Evolutionary conservation across 2,888 invertebrate genomes (phyloP).

Genomic region (Cremastinae sp.): DNA sequence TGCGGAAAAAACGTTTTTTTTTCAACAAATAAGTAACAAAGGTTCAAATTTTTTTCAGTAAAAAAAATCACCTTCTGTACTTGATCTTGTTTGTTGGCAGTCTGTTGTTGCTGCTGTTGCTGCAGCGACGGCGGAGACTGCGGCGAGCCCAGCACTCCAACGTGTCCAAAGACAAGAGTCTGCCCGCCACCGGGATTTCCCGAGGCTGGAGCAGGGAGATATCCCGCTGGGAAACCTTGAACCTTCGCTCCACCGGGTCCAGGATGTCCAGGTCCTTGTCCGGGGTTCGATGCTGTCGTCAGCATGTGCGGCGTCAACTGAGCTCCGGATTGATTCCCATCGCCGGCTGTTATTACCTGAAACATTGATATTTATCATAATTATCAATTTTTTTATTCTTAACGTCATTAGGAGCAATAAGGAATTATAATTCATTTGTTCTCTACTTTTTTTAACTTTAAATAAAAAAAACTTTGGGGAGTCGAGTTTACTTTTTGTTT

Average conservation of each 20-base stretch:
- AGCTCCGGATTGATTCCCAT: constrained; percentile 90
- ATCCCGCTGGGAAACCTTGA: constrained; percentile 85
- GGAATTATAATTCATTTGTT: not conserved
- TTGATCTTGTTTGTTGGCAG: constrained; percentile 76
- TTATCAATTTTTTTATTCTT: no score
- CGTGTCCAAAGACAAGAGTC: constrained; percentile 88
- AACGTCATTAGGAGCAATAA: no score
- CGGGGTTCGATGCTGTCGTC: constrained; percentile 82
- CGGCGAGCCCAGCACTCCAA: constrained; percentile 86
- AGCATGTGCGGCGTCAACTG: constrained; percentile 91
- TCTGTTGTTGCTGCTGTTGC: constrained; percentile 77
- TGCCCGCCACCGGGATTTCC: constrained; percentile 85
- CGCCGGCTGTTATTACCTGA: constrained; percentile 91
- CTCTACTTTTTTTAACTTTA: no score
- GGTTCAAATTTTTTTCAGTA: not conserved
- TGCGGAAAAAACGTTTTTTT: constrained; percentile 57
- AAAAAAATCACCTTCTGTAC: constrained; percentile 75
- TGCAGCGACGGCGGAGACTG: constrained; percentile 75
- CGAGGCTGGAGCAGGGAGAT: constrained; percentile 89
- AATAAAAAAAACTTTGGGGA: no score
- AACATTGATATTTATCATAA: constrained; percentile 60
- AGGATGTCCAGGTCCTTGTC: constrained; percentile 76
- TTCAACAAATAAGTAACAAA: not conserved
- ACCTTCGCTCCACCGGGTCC: constrained; percentile 75
- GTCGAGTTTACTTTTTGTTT: constrained; percentile 2